Base-by-base conservation (phyloP, 2,797 vertebrate species). In the Arctocebus calabarensis region DNA sequence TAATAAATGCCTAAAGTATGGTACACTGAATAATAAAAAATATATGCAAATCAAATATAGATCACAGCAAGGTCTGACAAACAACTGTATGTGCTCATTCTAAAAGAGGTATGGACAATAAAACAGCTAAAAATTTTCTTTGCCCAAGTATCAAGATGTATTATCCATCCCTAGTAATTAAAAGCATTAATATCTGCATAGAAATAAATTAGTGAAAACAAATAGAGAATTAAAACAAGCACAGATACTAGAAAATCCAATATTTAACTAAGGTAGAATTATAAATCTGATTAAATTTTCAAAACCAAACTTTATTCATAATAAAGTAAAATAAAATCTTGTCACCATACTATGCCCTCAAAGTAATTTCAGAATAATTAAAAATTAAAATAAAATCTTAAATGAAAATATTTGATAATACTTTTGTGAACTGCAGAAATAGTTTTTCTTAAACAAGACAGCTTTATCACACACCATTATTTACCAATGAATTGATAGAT, bases 401-500 rank as follows among this genome's bases (percentile, higher is more conserved):
- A 5, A 27, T 71, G 23, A 45, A 94, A 85, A 29, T 45, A 37
- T 29, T 14, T 55, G 8, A 71, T 11, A 70, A 66, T 73, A 29
- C 74, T 66, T 91, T 90, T 71, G 45, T 84, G 40, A 70, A 57
- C 22, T 77, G 14, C 3, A 0, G 2, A 78, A 3, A 2, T 61
- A 10, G 61, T 74, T 52, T 86, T 91, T 78, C 29, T 87, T 66
- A 83, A 91, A 83, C 12, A 37, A n/a, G 83, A 27, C 4, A 84
- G 20, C 9, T 88, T 91, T 66, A 52, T 73, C 57, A 52, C 40
- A 85, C 59, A 19, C 34, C 32, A n/a, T 82, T 25, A 75, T 70
- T 40, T 3, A 74, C 52, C 6, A 64, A n/a, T 32, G 20, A 62
- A 27, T 48, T 25, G 0, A 43, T 48, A 37, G 2, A 22, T 88